A percentile compares a stretch with the other conserved stretches of the same genome.
These are phyloP conservation scores for Lacanobia oleracea DNA, from an alignment of 2,888 invertebrate species.

Conservation along the genomic window DNA sequence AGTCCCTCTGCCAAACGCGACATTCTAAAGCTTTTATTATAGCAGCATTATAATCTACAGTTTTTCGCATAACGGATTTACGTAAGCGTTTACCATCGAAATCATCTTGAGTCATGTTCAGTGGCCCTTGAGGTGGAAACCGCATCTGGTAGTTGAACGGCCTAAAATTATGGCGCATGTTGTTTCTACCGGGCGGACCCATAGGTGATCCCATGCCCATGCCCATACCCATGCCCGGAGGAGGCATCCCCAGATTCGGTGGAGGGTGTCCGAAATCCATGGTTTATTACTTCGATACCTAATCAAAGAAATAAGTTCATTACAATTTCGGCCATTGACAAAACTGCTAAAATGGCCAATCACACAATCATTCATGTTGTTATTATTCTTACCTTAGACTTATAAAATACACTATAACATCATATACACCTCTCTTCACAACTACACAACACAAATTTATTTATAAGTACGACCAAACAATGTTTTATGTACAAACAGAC, in stretches of 20 bases:
- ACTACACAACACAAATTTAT: conserved; percentile 72
- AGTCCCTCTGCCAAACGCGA: conserved; percentile 98
- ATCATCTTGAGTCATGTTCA: conserved; percentile 95
- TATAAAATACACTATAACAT: conserved; percentile 82
- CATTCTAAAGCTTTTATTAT: conserved; percentile 98
- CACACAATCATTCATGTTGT: conserved; percentile 51
- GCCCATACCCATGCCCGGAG: conserved; percentile 83
- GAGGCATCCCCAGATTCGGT: conserved; percentile 86
- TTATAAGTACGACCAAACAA: conserved; percentile 70
- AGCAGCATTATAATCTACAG: conserved; percentile 99
- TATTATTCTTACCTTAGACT: conserved; percentile 81
- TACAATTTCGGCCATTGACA: conserved; percentile 71
- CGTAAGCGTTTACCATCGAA: conserved; percentile 98
- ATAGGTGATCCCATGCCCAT: conserved; percentile 79
- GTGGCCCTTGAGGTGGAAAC: conserved; percentile 88
- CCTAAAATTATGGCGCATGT: conserved; percentile 88
- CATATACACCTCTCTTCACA: conserved; percentile 76
- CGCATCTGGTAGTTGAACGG: conserved; percentile 89
- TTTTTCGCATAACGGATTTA: conserved; percentile 99
- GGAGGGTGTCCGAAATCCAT: conserved; percentile 89
- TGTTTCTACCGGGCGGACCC: conserved; percentile 84
- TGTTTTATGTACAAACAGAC: conserved; percentile 71
- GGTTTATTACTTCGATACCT: conserved; percentile 86
- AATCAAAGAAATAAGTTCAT: conserved; percentile 83
- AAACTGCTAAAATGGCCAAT: conserved; percentile 65